A percentile compares a stretch with the other conserved stretches of the same genome.
phyloP scores from a whole-genome alignment of 2,113 vertebrate species.

The Semnornis frantzii region DNA sequence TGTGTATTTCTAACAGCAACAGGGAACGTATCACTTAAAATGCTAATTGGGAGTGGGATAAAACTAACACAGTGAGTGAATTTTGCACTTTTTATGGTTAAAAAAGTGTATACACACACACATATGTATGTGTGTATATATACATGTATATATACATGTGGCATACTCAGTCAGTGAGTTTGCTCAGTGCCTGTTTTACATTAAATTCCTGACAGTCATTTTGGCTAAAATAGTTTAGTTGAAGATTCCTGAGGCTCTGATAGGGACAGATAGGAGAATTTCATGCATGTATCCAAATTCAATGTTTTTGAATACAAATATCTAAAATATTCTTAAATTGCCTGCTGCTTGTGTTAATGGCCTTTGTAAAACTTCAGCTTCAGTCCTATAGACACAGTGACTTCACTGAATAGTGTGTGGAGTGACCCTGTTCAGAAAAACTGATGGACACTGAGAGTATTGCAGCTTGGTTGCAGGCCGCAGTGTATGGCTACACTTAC shows the following conservation, averaged over 20 bases:
- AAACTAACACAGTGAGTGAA: constrained; percentile 39
- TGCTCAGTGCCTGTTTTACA: constrained; percentile 15
- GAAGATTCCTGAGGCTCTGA: constrained; percentile 20
- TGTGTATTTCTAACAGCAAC: background rate
- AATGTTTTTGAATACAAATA: background rate
- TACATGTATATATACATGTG: background rate
- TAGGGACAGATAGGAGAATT: background rate
- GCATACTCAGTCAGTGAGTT: background rate
- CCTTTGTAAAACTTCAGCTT: background rate
- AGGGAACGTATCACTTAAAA: constrained; percentile 44
- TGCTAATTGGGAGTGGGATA: constrained; percentile 17
- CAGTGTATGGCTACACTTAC: background rate
- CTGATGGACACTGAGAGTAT: background rate
- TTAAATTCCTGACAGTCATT: constrained; percentile 45
- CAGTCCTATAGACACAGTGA: background rate
- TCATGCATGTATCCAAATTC: background rate
- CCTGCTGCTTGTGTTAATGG: background rate
- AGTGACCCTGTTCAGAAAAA: background rate
- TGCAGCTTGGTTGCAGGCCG: background rate
- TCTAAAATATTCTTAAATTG: background rate
- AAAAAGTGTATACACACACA: background rate
- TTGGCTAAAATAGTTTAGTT: constrained; percentile 26
- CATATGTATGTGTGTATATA: background rate
- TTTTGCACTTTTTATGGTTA: constrained; percentile 32
- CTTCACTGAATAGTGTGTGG: background rate